These are phyloP conservation scores for Parus major DNA, from an alignment of 2,113 vertebrate genomes.

Conservation along the genomic window DNA sequence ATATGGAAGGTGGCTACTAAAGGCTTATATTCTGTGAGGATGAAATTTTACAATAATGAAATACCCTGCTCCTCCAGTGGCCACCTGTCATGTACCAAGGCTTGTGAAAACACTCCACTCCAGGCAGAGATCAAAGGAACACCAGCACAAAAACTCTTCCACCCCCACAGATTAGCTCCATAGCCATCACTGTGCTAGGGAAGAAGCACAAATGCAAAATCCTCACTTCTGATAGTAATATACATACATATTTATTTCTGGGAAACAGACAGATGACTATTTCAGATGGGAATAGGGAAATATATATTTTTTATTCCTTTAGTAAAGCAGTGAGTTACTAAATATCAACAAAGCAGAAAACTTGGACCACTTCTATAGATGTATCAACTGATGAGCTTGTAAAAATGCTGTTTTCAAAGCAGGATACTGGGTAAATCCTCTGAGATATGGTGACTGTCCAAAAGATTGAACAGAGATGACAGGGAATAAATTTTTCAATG, in stretches of 20 bases:
- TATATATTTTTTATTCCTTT: background rate
- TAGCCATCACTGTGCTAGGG: background rate
- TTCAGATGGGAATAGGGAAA: background rate
- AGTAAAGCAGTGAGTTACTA: background rate
- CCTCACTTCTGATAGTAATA: background rate
- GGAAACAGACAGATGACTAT: background rate
- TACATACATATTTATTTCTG: background rate
- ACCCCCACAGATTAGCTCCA: background rate
- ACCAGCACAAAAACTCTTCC: background rate
- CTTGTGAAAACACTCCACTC: background rate
- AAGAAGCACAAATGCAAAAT: background rate
- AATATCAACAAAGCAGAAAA: background rate
- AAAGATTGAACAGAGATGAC: constrained; percentile 26
- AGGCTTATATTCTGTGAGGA: background rate
- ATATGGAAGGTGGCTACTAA: background rate
- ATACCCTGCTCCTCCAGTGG: background rate
- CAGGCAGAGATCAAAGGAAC: background rate
- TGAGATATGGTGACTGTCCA: background rate
- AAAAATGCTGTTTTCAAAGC: background rate
- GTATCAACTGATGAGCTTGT: background rate
- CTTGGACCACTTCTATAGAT: background rate
- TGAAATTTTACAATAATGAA: background rate
- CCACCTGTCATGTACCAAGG: accelerated
- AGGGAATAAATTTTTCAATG: constrained; percentile 35
- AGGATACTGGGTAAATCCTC: background rate